A percentile compares a stretch with the other conserved stretches of the same genome.
phyloP scores from a whole-genome alignment of 2,888 invertebrate genomes.

The Unio delphinus region DNA sequence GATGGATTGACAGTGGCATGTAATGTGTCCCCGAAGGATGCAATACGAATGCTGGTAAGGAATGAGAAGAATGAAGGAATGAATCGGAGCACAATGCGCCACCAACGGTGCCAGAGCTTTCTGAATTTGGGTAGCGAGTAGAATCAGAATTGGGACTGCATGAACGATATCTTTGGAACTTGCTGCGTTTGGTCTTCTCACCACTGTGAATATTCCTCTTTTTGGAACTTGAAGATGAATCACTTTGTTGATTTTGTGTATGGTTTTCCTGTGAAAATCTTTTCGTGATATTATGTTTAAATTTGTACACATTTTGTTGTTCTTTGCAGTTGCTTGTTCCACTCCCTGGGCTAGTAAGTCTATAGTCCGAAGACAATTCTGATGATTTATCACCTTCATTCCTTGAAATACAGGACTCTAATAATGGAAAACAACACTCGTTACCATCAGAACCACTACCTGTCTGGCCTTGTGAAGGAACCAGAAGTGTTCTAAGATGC shows the following conservation, averaged over 20 bases:
- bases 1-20: slow-evolving; percentile 79
- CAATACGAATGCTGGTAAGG: slow-evolving; percentile 88
- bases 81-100: slow-evolving; percentile 11
- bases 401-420: too few species aligned
- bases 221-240: slow-evolving; percentile 40
- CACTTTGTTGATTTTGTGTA: slow-evolving; percentile 36
- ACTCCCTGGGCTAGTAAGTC: slow-evolving; percentile 4
- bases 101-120: slow-evolving; percentile 33
- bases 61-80: slow-evolving; percentile 21
- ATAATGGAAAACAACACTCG: too few species aligned
- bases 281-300: slow-evolving; percentile 94
- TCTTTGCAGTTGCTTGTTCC: slow-evolving; percentile 15
- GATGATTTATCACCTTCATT: too few species aligned
- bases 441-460: too few species aligned
- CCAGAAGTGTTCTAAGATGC: too few species aligned
- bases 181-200: slow-evolving; percentile 29
- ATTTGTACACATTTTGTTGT: slow-evolving; percentile 79
- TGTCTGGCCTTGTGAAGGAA: too few species aligned
- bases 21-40: slow-evolving; percentile 92
- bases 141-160: slow-evolving; percentile 31
- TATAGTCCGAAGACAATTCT: slow-evolving; percentile 6
- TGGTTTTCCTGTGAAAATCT: slow-evolving; percentile 78
- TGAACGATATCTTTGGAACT: slow-evolving; percentile 27
- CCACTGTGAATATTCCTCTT: slow-evolving; percentile 17
- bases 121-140: slow-evolving; percentile 38